phyloP scores from a whole-genome alignment of 2,797 vertebrate species.

The Myotis daubentonii region DNA sequence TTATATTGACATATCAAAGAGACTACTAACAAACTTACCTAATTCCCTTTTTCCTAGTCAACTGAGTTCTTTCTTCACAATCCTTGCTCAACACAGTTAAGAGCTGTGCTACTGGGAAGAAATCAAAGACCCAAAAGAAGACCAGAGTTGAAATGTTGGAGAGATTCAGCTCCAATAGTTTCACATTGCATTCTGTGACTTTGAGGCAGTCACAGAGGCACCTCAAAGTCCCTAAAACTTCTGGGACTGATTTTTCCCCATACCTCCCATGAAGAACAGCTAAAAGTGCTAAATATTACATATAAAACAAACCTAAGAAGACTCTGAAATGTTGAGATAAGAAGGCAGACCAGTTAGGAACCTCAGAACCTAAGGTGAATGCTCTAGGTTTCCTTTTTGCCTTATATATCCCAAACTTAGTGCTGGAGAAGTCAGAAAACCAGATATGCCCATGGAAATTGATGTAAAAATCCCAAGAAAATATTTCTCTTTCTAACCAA shows the following conservation, averaged over 20 bases:
- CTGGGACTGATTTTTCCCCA: background rate
- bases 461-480: slow-evolving; percentile 4
- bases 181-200: background rate
- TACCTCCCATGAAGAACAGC: background rate
- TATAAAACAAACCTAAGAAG: slow-evolving; percentile 8
- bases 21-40: background rate
- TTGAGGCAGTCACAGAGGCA: background rate
- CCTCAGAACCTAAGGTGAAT: background rate
- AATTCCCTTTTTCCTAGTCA: slow-evolving; percentile 16
- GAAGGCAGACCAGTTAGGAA: background rate
- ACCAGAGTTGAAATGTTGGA: slow-evolving; percentile 1
- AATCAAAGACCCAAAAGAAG: slow-evolving; percentile 35
- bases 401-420: background rate
- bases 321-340: slow-evolving; percentile 22
- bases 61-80: background rate
- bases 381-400: background rate
- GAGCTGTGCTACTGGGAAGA: background rate
- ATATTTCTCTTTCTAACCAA: slow-evolving; percentile 6
- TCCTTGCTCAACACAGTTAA: slow-evolving; percentile 11
- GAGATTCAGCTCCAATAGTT: slow-evolving; percentile 7
- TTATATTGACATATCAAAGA: slow-evolving; percentile 29
- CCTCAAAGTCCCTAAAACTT: background rate
- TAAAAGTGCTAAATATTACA: background rate
- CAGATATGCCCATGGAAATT: background rate
- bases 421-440: slow-evolving; percentile 2